A percentile compares a stretch with the other conserved stretches of the same genome.
Conservation (phyloP, 2,797 vertebrate genomes). For the Mormyrops attenuatus region DNA sequence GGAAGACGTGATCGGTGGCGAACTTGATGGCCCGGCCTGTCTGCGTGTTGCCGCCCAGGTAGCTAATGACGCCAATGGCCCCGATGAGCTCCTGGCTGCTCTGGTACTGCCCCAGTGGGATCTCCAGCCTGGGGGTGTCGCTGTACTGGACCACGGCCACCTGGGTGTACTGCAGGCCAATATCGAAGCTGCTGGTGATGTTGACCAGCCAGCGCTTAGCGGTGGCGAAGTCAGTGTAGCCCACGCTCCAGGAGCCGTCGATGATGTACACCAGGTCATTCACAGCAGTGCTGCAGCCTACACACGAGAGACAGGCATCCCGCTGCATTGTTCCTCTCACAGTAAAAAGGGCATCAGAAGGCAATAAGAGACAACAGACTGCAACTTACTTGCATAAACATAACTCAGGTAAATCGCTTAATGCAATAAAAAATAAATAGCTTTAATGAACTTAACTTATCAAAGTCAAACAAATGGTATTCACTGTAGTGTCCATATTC, state of each 20-base stretch:
- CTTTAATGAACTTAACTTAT: not conserved
- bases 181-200: slow-evolving; percentile 50
- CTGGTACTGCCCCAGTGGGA: slow-evolving; percentile 49
- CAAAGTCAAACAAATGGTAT: no score
- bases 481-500: no score
- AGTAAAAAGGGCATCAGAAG: not conserved
- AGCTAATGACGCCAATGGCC: slow-evolving; percentile 46
- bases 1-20: slow-evolving; percentile 51
- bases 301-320: not conserved
- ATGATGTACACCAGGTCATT: slow-evolving; percentile 54
- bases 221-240: slow-evolving; percentile 45
- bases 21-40: slow-evolving; percentile 57
- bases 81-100: slow-evolving; percentile 42
- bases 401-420: not conserved
- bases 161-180: slow-evolving; percentile 49
- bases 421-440: not conserved
- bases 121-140: slow-evolving; percentile 53
- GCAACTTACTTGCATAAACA: not conserved
- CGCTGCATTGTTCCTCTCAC: not conserved
- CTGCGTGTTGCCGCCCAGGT: slow-evolving; percentile 54
- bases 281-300: slow-evolving; percentile 55
- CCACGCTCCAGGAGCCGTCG: slow-evolving; percentile 56
- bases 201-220: slow-evolving; percentile 57
- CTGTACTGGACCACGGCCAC: slow-evolving; percentile 59
- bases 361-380: not conserved